A percentile compares a stretch with the other conserved stretches of the same genome.
Conservation (phyloP, 2,797 vertebrate species). For the Falco novaeseelandiae region DNA sequence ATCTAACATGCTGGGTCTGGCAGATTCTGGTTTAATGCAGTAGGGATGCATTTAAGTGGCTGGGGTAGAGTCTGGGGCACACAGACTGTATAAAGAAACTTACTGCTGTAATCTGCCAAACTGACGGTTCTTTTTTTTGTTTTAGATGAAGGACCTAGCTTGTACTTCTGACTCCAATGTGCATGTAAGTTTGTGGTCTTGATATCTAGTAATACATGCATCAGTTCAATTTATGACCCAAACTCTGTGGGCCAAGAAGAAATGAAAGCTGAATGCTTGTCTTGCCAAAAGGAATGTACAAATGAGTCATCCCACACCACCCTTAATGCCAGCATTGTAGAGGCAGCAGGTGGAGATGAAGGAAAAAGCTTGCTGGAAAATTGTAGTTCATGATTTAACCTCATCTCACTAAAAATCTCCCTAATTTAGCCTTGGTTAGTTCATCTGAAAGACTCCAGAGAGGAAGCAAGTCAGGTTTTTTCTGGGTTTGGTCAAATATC, state of each 20-base stretch:
- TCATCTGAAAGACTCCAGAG: not conserved
- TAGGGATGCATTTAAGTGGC: not conserved
- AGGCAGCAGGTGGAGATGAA: conserved; percentile 47
- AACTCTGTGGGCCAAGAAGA: not conserved
- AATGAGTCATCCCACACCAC: conserved; percentile 10
- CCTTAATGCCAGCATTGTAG: not conserved
- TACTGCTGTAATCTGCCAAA: not conserved
- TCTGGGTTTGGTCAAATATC: not conserved
- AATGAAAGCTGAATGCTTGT: not conserved
- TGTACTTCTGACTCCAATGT: conserved; percentile 34
- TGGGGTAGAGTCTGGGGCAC: not conserved
- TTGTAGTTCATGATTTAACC: not conserved
- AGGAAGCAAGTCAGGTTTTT: not conserved
- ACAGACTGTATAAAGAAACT: not conserved
- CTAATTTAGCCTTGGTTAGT: not conserved
- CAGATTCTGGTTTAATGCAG: not conserved
- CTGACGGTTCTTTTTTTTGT: not conserved
- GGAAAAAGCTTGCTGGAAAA: conserved; percentile 30
- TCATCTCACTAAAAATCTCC: not conserved
- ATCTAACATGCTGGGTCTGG: not conserved
- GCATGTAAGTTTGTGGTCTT: conserved; percentile 4
- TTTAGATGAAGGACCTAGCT: conserved; percentile 47
- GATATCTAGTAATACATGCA: not conserved
- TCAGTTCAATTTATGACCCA: not conserved
- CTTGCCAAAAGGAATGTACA: conserved; percentile 21